Conservation (phyloP, 2,888 invertebrate species). For the Octonoba sinensis region DNA sequence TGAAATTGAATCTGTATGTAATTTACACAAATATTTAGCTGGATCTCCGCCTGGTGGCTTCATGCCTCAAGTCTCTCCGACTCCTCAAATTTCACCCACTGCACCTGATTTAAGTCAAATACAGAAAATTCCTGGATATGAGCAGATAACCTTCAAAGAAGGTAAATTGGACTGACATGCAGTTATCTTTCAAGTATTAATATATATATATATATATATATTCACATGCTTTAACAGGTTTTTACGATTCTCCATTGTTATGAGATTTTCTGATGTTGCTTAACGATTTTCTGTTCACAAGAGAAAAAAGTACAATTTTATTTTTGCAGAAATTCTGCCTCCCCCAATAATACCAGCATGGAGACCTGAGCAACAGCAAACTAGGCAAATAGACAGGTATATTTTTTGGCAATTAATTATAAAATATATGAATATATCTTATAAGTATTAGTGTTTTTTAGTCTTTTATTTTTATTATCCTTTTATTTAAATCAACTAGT, state of each 20-base stretch:
- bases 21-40: not conserved
- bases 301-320: too few species aligned
- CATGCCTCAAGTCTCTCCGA: constrained; percentile 21
- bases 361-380: constrained; percentile 18
- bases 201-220: not conserved
- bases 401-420: too few species aligned
- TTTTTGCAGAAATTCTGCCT: constrained; percentile 29
- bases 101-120: constrained; percentile 72
- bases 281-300: too few species aligned
- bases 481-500: too few species aligned
- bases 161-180: constrained; percentile 65
- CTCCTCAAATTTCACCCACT: constrained; percentile 23
- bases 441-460: too few species aligned
- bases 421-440: too few species aligned
- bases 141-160: constrained; percentile 72
- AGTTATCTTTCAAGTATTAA: not conserved
- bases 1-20: too few species aligned
- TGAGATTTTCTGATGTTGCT: too few species aligned
- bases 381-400: constrained; percentile 11
- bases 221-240: not conserved
- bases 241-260: too few species aligned
- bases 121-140: constrained; percentile 73
- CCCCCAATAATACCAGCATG: constrained; percentile 30
- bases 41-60: not conserved
- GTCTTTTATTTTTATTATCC: too few species aligned